These are phyloP conservation scores for Copsychus sechellarum DNA, from an alignment of 2,113 vertebrate species.

Conservation along the genomic window DNA sequence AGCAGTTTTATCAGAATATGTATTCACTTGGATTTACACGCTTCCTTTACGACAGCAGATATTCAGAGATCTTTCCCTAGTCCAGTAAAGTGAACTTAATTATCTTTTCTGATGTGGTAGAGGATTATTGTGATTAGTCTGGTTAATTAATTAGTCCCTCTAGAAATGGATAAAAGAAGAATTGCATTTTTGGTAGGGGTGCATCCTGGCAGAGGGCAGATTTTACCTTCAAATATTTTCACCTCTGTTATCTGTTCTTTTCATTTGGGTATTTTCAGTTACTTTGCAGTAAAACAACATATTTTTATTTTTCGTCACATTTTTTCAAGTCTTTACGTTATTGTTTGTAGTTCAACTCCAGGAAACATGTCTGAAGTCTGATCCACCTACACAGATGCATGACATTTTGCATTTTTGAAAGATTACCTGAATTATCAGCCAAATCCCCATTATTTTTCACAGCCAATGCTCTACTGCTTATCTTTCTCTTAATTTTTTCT, in stretches of 20 bases:
- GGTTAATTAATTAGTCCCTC: background rate
- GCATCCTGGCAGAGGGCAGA: background rate
- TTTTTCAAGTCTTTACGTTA: background rate
- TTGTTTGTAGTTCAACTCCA: background rate
- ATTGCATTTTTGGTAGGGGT: background rate
- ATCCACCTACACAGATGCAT: background rate
- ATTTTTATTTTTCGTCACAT: background rate
- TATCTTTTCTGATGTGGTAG: background rate
- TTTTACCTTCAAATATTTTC: background rate
- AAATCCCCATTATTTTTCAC: background rate
- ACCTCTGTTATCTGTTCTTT: background rate
- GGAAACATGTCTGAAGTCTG: background rate
- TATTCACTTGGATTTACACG: rapidly evolving
- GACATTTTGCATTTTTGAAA: background rate
- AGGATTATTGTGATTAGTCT: background rate
- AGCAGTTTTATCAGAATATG: background rate
- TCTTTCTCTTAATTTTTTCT: background rate
- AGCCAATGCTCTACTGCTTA: background rate
- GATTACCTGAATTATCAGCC: background rate
- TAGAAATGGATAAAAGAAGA: background rate
- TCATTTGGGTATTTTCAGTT: background rate
- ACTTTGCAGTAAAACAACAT: background rate
- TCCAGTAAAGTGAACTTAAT: background rate
- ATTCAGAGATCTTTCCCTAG: background rate
- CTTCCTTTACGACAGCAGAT: background rate